phyloP scores from a whole-genome alignment of 2,888 invertebrate species.

The Catocala sponsa region DNA sequence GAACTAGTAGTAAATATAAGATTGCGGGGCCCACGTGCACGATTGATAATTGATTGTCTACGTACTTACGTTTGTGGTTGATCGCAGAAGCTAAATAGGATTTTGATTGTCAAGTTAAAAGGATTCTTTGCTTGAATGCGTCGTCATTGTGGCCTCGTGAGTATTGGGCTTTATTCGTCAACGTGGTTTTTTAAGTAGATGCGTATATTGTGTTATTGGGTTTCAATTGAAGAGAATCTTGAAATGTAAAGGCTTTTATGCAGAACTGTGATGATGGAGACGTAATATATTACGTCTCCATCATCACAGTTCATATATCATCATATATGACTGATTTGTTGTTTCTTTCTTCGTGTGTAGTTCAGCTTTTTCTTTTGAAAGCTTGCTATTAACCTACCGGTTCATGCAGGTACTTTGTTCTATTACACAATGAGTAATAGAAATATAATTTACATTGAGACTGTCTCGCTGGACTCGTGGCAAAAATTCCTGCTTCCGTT shows the following conservation, averaged over 20 bases:
- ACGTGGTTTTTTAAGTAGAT: slow-evolving; percentile 5
- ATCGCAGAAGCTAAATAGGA: slow-evolving; percentile 27
- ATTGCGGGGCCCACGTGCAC: slow-evolving; percentile 43
- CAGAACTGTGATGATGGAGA: too few relatives aligned
- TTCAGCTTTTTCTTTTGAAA: too few relatives aligned
- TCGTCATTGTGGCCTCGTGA: slow-evolving; percentile 17
- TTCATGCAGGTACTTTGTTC: too few relatives aligned
- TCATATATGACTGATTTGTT: too few relatives aligned
- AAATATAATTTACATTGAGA: too few relatives aligned
- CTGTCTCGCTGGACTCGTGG: too few relatives aligned
- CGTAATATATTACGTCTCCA: too few relatives aligned
- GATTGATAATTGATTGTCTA: slow-evolving; percentile 42
- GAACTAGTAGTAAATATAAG: slow-evolving; percentile 13
- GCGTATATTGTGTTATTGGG: background rate
- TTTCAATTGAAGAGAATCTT: slow-evolving; percentile 2
- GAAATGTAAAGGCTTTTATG: background rate
- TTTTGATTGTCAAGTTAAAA: slow-evolving; percentile 35
- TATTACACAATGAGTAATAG: too few relatives aligned
- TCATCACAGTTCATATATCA: too few relatives aligned
- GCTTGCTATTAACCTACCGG: too few relatives aligned
- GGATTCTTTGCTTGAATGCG: slow-evolving; percentile 25
- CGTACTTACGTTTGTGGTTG: slow-evolving; percentile 32
- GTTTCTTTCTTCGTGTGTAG: too few relatives aligned
- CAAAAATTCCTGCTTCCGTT: too few relatives aligned
- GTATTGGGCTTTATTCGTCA: slow-evolving; percentile 10